Percentiles rank a stretch among this genome's conserved stretches.
These are phyloP conservation scores for Malacosoma neustria DNA, from an alignment of 2,888 invertebrate genomes.

Conservation along the genomic window DNA sequence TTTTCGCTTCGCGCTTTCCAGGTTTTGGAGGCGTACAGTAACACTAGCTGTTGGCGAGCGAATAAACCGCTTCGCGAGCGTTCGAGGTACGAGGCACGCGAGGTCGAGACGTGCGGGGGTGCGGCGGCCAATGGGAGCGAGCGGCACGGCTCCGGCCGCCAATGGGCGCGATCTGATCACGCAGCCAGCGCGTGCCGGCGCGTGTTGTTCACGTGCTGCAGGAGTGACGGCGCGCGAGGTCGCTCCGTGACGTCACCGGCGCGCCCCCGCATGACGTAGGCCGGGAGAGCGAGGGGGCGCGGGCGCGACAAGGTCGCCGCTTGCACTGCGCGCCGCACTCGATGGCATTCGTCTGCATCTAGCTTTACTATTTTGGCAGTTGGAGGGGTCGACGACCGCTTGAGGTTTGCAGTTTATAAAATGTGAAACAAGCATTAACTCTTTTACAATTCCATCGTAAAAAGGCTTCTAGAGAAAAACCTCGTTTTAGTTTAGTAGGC, in stretches of 20 bases:
- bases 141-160: slow-evolving; percentile 82
- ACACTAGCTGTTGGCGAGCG: slow-evolving; percentile 56
- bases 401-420: background rate
- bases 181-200: slow-evolving; percentile 84
- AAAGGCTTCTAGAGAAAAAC: too few species aligned
- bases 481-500: too few species aligned
- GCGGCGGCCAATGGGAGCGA: slow-evolving; percentile 75
- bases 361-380: slow-evolving; percentile 41
- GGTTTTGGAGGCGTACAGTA: slow-evolving; percentile 58
- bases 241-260: slow-evolving; percentile 76
- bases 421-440: background rate
- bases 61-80: slow-evolving; percentile 63
- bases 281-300: slow-evolving; percentile 32
- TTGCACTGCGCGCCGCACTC: slow-evolving; percentile 24
- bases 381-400: slow-evolving; percentile 37
- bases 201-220: slow-evolving; percentile 90
- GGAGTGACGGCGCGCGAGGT: slow-evolving; percentile 78
- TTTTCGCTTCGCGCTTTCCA: slow-evolving; percentile 34
- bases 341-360: slow-evolving; percentile 29
- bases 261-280: slow-evolving; percentile 69
- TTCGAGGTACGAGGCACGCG: slow-evolving; percentile 67
- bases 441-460: too few species aligned
- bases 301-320: slow-evolving; percentile 53
- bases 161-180: slow-evolving; percentile 78
- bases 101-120: slow-evolving; percentile 78